Evolutionary conservation across 2,797 vertebrate genomes (phyloP), one percentile per base, ranked within the genome.

Genomic region (Iguana delicatissima): DNA sequence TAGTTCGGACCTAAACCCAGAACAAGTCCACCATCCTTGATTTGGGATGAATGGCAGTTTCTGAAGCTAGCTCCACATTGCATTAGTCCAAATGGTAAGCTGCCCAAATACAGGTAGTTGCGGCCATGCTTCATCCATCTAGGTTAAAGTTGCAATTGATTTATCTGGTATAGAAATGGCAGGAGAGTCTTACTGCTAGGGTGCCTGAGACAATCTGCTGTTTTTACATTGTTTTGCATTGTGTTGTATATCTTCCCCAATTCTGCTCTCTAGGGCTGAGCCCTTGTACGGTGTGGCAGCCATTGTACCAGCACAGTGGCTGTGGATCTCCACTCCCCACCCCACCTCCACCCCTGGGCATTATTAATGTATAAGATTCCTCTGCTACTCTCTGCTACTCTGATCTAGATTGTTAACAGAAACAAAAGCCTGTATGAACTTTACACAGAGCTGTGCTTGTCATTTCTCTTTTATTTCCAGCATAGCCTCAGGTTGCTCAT

Each of bases 401-500:
- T 12, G 0, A 84, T 89, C 91, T 91, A 85, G 69, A 62, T 85
- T 80, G 91, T 84, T 90, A 87, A 5, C 1, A 89, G 87, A 89
- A 85, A 89, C 69, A 55, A 67, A 88, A 67, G 18, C 87, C 92
- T 89, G 89, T 76, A 84, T 94, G 91, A 94, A 72, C 26, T 90
- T 92, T 90, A 73, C 57, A 91, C 92, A 94, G 87, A 94, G 92
- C 91, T 83, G 13, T 67, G 82, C 14, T 80, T 92, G 94, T 82
- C 93, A 95, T 95, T 94, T 96, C 91, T 84, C 59, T 92, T 91
- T 96, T 95, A 96, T 96, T 97, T 95, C 62, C 93, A 50, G 88
- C 95, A 96, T 94, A 96, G 94, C 95, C 94, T 91, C 90, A 92
- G 94, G 95, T 93, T 96, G 94, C 94, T 96, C 92, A 90, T 89